Evolutionary conservation across 2,113 vertebrate species (phyloP).

Genomic region (Paradoxurus hermaphroditus): DNA sequence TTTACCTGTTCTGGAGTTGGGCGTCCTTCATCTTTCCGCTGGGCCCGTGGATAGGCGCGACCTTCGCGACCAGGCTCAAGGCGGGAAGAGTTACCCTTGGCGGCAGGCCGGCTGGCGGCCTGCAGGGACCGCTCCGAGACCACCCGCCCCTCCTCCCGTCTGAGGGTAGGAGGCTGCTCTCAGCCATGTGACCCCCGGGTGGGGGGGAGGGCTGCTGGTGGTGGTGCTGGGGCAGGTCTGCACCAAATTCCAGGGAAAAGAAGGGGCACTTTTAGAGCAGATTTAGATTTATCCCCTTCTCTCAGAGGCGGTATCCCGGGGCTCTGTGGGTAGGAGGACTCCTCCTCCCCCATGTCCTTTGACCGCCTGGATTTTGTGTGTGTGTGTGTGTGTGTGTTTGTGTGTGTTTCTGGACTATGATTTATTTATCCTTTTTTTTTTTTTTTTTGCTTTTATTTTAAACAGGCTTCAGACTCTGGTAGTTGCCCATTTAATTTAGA

Average conservation of each 20-base stretch:
- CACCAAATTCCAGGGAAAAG: neutral
- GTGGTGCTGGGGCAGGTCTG: neutral
- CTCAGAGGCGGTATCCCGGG: fast-evolving
- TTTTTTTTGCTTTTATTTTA: neutral
- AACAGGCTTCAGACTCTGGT: neutral
- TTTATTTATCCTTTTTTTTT: neutral
- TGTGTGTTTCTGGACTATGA: neutral
- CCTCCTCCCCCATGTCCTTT: fast-evolving
- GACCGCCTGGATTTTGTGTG: neutral
- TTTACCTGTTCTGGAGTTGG: neutral
- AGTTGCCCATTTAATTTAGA: neutral
- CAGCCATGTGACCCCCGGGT: fast-evolving
- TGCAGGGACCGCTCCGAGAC: neutral
- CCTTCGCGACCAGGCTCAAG: neutral
- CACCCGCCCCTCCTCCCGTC: neutral
- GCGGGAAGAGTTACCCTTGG: neutral
- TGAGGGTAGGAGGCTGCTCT: neutral
- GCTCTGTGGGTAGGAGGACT: neutral
- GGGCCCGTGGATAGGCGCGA: neutral
- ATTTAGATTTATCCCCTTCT: neutral
- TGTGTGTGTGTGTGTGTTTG: neutral
- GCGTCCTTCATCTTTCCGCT: neutral
- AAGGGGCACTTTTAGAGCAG: neutral
- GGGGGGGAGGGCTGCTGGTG: neutral
- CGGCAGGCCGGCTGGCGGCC: neutral